Evolutionary conservation across 1,140 invertebrate species (phyloP), one percentile per base, ranked within the genome.

Genomic region (Leguminivora glycinivorella): DNA sequence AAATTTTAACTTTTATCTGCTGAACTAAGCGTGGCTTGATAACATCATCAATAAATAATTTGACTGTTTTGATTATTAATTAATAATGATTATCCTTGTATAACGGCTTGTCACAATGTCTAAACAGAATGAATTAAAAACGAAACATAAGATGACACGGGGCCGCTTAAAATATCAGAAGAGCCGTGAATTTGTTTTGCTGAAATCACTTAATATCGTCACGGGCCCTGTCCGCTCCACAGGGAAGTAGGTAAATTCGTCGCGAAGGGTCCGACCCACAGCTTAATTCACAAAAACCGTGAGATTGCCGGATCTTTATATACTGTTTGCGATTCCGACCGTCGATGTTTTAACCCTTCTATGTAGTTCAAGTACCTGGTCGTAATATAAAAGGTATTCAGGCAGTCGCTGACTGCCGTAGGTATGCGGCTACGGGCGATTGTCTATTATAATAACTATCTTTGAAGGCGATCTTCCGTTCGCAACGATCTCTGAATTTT

Each of bases 201-300:
- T 63, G 70, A 80, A 85, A 88, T 85, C 77, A 85, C 83, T 83
- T 83, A 81, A 83, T 83, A 79, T 75, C 72, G 71, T 69, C 56
- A 76, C 78, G 76, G 75, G 76, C 69, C 78, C 68, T 9, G 68
- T 63, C 67, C 69, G 25, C 75, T 66, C 60, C 70, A 14, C 66
- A 40, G 68, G 66, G 67, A 72, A 76, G 69, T 80, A 78, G 77
- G 76, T 78, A 83, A 83, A 84, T 84, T 83, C 77, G 63, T 74
- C 56, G 75, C 75, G 75, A 76, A 73, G 72, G 78, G 81, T 75
- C 75, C 78, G 70, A 79, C 83, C 82, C 83, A 87, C 80, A 70
- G 82, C 84, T 88, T 87, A 84, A 89, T 87, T 83, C 81, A 79
- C 82, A 82, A 87, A 84, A 85, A 87, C 78, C 83, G 79, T 82